Base-by-base conservation (phyloP, 1,140 invertebrate genomes). In the Philaenus spumarius region DNA sequence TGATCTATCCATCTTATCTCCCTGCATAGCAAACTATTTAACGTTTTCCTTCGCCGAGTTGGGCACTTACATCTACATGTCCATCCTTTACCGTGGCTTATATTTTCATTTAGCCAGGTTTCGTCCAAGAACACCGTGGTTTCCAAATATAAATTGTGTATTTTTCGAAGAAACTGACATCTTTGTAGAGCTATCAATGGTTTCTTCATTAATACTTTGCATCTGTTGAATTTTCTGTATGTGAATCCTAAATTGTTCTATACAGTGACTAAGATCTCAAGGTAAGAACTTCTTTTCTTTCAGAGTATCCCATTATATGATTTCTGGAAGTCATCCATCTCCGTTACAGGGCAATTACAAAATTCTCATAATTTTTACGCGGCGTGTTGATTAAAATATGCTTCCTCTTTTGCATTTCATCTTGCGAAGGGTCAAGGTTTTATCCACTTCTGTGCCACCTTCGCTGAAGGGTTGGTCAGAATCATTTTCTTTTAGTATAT, bases 91-190 rank as follows among this genome's bases (percentile, higher is more conserved):
- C 6, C 42, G 15, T 45, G 15, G 42, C 42, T 9, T 45, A 15
- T n/a, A n/a, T n/a, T n/a, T n/a, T n/a, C n/a, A n/a, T n/a, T n/a
- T n/a, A n/a, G n/a, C n/a, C n/a, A n/a, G n/a, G n/a, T n/a, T n/a
- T n/a, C n/a, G n/a, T n/a, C n/a, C n/a, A n/a, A n/a, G n/a, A n/a
- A n/a, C n/a, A 45, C 42, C 15, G 15, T 45, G 42, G 6, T 45
- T 45, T 45, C 20, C 15, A 45, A 45, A 15, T 45, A 14, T 15
- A 45, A 9, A 15, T 17, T 15, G 42, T 15, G 42, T 17, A 19
- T 45, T 45, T 45, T 45, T 15, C 42, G 42, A 45, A 45, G 42
- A 15, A 45, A 45, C 42, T 45, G 42, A 19, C 42, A 45, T 7
- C 7, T 7, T 9, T 7, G 6, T 6, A 7, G 42, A 5, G 7